Conservation (phyloP, 2,888 invertebrate genomes). For the Synanthedon tipuliformis region DNA sequence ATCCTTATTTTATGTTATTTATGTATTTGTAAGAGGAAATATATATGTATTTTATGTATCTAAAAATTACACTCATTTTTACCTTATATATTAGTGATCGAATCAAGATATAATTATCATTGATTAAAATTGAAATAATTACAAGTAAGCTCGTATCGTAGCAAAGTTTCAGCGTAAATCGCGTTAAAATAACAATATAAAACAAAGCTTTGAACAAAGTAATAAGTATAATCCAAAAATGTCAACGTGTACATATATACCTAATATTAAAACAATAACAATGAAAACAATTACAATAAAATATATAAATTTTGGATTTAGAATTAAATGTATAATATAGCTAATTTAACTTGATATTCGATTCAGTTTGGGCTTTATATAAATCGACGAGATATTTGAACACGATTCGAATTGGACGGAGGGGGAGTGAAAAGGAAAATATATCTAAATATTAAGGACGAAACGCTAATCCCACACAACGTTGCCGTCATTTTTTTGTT, state of each 20-base stretch:
- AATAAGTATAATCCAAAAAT: too few species aligned
- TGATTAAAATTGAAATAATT: conserved; percentile 27
- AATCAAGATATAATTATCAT: conserved; percentile 27
- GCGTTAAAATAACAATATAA: neutral
- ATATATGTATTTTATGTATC: conserved; percentile 33
- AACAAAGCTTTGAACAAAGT: neutral
- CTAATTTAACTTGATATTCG: conserved; percentile 7
- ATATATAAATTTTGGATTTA: too few species aligned
- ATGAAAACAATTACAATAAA: too few species aligned
- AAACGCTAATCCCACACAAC: neutral
- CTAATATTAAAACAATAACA: too few species aligned
- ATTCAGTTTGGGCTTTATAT: neutral
- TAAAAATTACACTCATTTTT: conserved; percentile 31
- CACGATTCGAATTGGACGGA: conserved; percentile 63
- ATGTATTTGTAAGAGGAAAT: conserved; percentile 46
- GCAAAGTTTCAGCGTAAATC: conserved; percentile 22
- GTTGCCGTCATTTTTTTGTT: too few species aligned
- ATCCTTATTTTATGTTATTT: conserved; percentile 39
- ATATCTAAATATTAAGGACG: conserved; percentile 14
- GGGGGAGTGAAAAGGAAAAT: conserved; percentile 40
- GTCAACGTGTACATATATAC: too few species aligned
- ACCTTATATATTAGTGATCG: conserved; percentile 33
- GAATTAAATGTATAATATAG: neutral
- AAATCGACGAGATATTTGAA: conserved; percentile 42
- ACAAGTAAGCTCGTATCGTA: conserved; percentile 44